Conservation (phyloP, 2,888 invertebrate species). For the Stenolophus ochropezus region DNA sequence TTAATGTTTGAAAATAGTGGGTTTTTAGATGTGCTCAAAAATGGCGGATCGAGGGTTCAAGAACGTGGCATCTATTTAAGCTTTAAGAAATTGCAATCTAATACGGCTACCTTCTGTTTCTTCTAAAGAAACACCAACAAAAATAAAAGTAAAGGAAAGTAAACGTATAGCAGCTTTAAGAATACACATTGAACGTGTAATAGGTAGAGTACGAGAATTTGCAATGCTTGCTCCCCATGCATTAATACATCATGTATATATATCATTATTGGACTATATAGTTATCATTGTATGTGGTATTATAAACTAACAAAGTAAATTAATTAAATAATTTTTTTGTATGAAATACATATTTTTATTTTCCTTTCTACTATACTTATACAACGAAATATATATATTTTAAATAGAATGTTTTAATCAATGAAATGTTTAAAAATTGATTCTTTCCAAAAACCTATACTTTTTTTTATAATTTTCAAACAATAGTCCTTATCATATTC, state of each 20-base stretch:
- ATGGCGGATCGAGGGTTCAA: conserved; percentile 65
- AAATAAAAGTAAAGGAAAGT: conserved; percentile 63
- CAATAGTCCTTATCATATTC: background rate
- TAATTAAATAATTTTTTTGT: background rate
- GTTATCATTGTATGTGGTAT: conserved; percentile 62
- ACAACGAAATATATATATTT: background rate
- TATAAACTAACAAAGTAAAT: conserved; percentile 62
- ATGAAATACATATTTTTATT: background rate
- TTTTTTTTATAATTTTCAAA: background rate
- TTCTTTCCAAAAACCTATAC: background rate
- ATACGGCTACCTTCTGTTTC: conserved; percentile 64
- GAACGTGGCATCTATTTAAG: conserved; percentile 61
- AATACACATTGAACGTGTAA: conserved; percentile 67
- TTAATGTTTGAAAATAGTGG: conserved; percentile 63
- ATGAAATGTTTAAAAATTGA: background rate
- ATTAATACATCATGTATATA: conserved; percentile 61
- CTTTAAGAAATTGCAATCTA: conserved; percentile 55
- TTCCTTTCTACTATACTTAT: background rate
- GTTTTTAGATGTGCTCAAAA: conserved; percentile 62
- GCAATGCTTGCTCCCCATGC: conserved; percentile 64
- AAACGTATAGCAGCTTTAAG: conserved; percentile 65
- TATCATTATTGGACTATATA: conserved; percentile 61
- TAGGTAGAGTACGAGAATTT: conserved; percentile 65
- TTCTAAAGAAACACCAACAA: conserved; percentile 58
- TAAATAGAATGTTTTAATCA: background rate